These are phyloP conservation scores for Aphelocoma californica DNA, from an alignment of 2,797 vertebrate species.

Conservation along the genomic window DNA sequence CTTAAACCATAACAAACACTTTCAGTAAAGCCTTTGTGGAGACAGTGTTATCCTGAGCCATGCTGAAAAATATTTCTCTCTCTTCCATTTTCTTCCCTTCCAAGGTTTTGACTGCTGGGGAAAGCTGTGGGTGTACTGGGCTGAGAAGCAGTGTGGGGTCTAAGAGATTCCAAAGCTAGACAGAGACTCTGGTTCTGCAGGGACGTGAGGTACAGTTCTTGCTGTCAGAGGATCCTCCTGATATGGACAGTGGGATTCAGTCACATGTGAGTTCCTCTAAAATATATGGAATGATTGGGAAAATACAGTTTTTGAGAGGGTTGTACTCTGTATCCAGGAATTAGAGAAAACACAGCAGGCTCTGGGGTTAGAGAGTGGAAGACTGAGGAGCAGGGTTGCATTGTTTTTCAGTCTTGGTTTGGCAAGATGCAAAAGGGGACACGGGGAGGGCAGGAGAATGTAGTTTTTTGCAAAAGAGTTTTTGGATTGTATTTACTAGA, in stretches of 20 bases:
- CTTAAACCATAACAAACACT: neutral
- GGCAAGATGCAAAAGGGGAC: neutral
- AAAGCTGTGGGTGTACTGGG: neutral
- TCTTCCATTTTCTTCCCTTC: neutral
- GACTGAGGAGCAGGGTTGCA: neutral
- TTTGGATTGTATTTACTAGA: neutral
- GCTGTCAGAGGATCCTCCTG: neutral
- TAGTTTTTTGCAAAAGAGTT: neutral
- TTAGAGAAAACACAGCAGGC: neutral
- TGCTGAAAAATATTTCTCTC: neutral
- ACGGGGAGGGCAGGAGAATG: neutral
- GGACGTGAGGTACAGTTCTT: neutral
- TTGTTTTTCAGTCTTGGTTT: neutral
- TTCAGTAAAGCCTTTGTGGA: neutral
- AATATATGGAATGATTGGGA: neutral
- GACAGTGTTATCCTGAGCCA: neutral
- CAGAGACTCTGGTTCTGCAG: neutral
- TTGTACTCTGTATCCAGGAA: neutral
- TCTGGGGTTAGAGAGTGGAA: neutral
- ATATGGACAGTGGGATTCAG: neutral
- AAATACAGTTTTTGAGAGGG: neutral
- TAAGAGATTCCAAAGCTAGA: neutral
- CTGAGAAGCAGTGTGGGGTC: fast-evolving
- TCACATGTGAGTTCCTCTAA: neutral
- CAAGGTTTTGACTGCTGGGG: neutral